phyloP scores from a whole-genome alignment of 2,113 vertebrate genomes.

The Spilogale gracilis region DNA sequence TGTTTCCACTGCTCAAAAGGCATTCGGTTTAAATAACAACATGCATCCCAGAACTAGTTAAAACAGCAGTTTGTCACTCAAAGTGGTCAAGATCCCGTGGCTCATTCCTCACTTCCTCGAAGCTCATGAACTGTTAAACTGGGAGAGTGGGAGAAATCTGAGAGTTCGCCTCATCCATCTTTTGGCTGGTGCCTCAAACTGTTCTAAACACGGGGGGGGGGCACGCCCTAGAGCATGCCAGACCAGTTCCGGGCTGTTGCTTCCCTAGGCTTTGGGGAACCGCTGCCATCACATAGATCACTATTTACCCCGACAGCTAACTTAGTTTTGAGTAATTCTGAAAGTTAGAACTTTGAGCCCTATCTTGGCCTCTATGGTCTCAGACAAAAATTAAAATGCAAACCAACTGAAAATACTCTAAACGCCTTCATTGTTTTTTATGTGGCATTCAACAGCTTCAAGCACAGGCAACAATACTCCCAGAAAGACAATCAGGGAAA shows the following conservation, averaged over 20 bases:
- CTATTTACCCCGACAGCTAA: neutral
- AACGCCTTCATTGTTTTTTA: conserved; percentile 10
- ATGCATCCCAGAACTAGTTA: neutral
- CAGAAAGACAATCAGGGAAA: conserved; percentile 10
- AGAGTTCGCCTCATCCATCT: neutral
- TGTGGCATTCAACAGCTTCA: neutral
- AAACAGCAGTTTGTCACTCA: neutral
- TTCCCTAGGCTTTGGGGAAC: neutral
- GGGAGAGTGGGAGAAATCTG: neutral
- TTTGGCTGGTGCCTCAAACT: neutral
- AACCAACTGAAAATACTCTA: neutral
- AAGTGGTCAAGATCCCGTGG: neutral
- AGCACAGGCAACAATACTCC: neutral
- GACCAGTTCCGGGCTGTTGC: too few relatives aligned
- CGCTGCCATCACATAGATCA: neutral
- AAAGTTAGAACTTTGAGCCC: neutral
- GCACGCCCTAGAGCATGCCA: neutral
- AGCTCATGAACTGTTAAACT: neutral
- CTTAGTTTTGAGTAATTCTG: neutral
- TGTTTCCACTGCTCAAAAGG: neutral
- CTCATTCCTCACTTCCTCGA: neutral
- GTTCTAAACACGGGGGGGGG: neutral
- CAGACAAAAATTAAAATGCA: neutral
- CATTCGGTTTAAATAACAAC: neutral
- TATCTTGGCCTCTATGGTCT: neutral